Evolutionary conservation across 2,797 vertebrate genomes (phyloP).

Genomic region (Spea hammondii): DNA sequence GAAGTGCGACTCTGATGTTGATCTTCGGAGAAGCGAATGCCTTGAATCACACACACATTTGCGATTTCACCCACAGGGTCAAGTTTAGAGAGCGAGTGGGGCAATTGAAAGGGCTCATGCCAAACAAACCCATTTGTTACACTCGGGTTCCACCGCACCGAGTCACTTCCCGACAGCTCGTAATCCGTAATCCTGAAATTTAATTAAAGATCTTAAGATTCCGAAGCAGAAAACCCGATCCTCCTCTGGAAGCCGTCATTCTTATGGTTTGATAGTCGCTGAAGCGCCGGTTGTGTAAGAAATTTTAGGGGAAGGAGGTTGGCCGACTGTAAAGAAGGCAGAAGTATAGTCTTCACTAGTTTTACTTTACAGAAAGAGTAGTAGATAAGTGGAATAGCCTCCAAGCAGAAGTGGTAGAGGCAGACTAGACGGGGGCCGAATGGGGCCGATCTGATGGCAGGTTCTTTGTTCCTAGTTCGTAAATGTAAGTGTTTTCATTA

Average conservation of each 20-base stretch:
- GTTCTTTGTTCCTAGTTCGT: too few relatives aligned
- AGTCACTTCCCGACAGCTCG: constrained; percentile 57
- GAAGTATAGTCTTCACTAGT: too few relatives aligned
- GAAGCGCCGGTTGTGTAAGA: too few relatives aligned
- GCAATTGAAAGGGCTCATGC: constrained; percentile 63
- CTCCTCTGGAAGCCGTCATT: constrained; percentile 54
- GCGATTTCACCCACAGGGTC: constrained; percentile 73
- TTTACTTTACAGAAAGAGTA: too few relatives aligned
- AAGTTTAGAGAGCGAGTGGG: constrained; percentile 67
- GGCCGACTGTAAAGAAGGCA: too few relatives aligned
- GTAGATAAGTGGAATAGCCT: too few relatives aligned
- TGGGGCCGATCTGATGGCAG: too few relatives aligned
- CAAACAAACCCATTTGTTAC: constrained; percentile 62
- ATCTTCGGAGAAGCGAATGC: constrained; percentile 75
- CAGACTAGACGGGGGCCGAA: too few relatives aligned
- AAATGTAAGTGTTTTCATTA: not conserved
- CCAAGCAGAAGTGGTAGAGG: too few relatives aligned
- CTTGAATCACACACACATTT: constrained; percentile 77
- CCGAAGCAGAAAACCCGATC: constrained; percentile 49
- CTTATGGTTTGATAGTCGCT: not conserved
- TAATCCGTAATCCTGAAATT: constrained; percentile 64
- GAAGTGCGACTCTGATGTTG: constrained; percentile 78
- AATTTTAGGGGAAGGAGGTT: too few relatives aligned
- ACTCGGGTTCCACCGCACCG: constrained; percentile 54
- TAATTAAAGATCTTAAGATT: constrained; percentile 61